Evolutionary conservation across 2,113 vertebrate species (phyloP).

Genomic region (Pycnonotus jocosus): DNA sequence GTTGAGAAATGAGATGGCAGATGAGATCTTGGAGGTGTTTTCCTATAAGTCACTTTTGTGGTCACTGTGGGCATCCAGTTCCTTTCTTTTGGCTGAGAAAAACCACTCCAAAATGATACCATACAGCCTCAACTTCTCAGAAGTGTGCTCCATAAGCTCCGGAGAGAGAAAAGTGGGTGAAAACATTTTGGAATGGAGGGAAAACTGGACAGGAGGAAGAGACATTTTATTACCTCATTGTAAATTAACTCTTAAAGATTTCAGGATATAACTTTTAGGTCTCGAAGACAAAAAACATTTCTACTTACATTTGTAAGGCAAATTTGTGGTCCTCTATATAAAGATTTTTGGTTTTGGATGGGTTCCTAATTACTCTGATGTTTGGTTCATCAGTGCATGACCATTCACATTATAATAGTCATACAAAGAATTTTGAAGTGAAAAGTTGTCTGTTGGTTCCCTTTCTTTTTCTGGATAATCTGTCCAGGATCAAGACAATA

Average conservation of each 20-base stretch:
- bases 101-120: background rate
- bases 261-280: background rate
- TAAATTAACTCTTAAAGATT: background rate
- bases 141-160: background rate
- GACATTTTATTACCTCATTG: background rate
- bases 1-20: background rate
- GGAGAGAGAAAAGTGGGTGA: background rate
- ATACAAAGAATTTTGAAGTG: background rate
- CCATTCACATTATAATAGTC: background rate
- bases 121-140: background rate
- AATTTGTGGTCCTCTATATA: background rate
- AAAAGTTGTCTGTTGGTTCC: background rate
- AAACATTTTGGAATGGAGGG: background rate
- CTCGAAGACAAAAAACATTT: background rate
- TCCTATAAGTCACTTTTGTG: background rate
- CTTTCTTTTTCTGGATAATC: background rate
- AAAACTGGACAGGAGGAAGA: background rate
- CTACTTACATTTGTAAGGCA: background rate
- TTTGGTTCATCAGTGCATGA: background rate
- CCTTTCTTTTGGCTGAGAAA: background rate
- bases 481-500: background rate
- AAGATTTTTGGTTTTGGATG: background rate
- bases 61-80: background rate
- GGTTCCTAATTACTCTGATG: background rate
- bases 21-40: background rate